These are phyloP conservation scores for Sclerurus mexicanus DNA, from an alignment of 2,113 vertebrate species.

Conservation along the genomic window DNA sequence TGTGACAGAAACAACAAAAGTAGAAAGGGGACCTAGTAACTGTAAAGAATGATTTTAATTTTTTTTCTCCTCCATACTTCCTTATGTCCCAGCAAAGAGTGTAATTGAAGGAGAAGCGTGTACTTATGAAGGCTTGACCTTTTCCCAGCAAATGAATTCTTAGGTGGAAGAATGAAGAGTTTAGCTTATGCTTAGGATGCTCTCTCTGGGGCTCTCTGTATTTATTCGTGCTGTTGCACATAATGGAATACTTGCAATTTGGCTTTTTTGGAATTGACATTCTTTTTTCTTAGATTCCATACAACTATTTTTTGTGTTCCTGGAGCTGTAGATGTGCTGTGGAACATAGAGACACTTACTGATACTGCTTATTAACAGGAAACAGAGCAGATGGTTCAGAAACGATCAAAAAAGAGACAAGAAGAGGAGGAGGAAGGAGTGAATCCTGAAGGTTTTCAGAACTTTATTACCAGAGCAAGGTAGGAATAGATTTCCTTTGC, in stretches of 20 bases:
- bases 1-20: background rate
- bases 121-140: background rate
- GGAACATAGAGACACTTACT: background rate
- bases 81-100: background rate
- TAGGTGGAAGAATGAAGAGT: background rate
- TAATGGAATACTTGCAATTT: background rate
- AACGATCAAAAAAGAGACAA: slow-evolving; percentile 73
- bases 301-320: background rate
- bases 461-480: slow-evolving; percentile 89
- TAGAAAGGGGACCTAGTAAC: background rate
- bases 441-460: slow-evolving; percentile 82
- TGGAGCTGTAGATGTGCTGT: background rate
- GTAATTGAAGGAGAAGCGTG: background rate
- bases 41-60: background rate
- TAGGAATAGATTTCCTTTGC: slow-evolving; percentile 58
- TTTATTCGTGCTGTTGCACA: background rate
- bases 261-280: background rate
- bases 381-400: slow-evolving; percentile 85
- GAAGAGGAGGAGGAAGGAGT: slow-evolving; percentile 80
- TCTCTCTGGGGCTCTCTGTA: background rate
- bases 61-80: background rate
- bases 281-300: background rate
- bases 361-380: slow-evolving; percentile 77
- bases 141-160: background rate
- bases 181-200: background rate